A percentile compares a stretch with the other conserved stretches of the same genome.
Evolutionary conservation across 2,888 invertebrate genomes (phyloP).

Genomic region (Orthonychiurus folsomi): DNA sequence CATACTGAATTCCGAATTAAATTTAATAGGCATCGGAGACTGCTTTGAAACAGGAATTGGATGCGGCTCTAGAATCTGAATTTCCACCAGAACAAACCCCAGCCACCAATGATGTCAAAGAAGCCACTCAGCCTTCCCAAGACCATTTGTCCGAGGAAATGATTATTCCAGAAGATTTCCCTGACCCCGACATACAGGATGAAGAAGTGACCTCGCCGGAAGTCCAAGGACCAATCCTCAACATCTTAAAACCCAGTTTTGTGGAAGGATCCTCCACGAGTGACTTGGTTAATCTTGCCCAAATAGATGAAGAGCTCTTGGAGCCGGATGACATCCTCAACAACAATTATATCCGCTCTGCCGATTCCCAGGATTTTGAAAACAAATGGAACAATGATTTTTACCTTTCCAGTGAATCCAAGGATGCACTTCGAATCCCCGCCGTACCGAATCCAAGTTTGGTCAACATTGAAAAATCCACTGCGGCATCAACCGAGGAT

Average conservation of each 20-base stretch:
- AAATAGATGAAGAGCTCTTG: not conserved
- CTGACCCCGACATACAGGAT: not conserved
- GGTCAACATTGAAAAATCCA: not conserved
- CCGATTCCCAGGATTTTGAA: not conserved
- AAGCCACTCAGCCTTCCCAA: no score
- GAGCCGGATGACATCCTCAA: not conserved
- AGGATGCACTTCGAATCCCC: not conserved
- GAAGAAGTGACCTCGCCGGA: not conserved
- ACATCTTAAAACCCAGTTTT: not conserved
- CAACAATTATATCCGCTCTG: not conserved
- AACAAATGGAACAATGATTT: not conserved
- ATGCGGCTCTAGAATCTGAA: no score
- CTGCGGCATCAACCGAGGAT: not conserved
- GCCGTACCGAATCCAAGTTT: not conserved
- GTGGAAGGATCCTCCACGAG: not conserved
- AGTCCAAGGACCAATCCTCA: not conserved
- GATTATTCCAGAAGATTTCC: not conserved
- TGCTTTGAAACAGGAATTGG: not conserved
- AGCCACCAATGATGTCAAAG: not conserved
- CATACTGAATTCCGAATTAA: no score
- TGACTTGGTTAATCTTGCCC: not conserved
- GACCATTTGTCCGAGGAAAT: no score
- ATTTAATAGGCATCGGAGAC: not conserved
- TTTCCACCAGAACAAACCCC: no score
- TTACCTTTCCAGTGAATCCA: not conserved